Base-by-base conservation (phyloP, 2,113 vertebrate species). In the Pelobates fuscus region DNA sequence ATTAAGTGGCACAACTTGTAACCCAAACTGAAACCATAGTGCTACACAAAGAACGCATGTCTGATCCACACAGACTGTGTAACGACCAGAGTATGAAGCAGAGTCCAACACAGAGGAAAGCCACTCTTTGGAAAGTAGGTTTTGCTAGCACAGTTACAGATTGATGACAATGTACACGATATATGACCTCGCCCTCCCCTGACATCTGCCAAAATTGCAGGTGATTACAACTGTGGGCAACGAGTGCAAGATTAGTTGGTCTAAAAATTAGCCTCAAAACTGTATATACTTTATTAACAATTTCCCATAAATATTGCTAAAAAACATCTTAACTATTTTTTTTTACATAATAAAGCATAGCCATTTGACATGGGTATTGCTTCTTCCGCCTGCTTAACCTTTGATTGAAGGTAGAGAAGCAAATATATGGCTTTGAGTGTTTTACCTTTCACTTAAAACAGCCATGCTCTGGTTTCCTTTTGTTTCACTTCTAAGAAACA, bases 221-320 rank as follows among this genome's bases (percentile, higher is more conserved):
- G 43, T 14, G 32, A 60, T 44, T 52, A 76, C 26, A 46, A 57
- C 54, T 14, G 2, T 58, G 30, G 49, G 61, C 20, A 21, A 30
- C 44, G 46, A 75, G 72, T 75, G 72, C 63, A 67, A 76, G 29
- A 59, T 68, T 61, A 52, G 41, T 37, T 8, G 64, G 46, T 61
- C 37, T 68, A 76, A 14, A 76, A 76, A 68, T 25, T 46, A 29
- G 41, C 54, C 30, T 27, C 30, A 37, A 61, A 76, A 67, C 21
- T 60, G 43, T 61, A 67, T 60, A 68, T 25, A 27, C 32, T 58
- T 75, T 67, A 76, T 61, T 37, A 76, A 60, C 73, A 67, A 61
- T 61, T 68, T 61, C 65, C 67, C 65, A 76, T 76, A 76, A 76
- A 76, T 76, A 76, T 76, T 76, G 73, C 65, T 76, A 76, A 68